These are phyloP conservation scores for Pangasius sanitwongsei DNA, from an alignment of 2,797 vertebrate species.

Conservation along the genomic window DNA sequence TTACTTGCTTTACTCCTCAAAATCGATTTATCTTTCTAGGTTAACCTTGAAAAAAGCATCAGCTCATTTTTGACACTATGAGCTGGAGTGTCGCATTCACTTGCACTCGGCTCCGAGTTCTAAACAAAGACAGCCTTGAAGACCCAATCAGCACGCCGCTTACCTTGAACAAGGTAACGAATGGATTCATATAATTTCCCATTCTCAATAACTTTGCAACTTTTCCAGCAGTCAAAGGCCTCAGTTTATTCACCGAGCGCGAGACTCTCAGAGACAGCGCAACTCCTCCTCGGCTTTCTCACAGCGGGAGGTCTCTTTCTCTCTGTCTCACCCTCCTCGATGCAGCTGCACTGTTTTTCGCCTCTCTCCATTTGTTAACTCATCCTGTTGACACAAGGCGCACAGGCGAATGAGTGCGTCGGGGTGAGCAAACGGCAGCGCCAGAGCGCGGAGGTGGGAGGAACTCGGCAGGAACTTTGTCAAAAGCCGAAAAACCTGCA, in stretches of 20 bases:
- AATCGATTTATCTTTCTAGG: background rate
- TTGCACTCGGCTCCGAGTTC: background rate
- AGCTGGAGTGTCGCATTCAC: background rate
- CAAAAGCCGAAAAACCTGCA: constrained; percentile 40
- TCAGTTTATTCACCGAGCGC: constrained; percentile 32
- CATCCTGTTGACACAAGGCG: constrained; percentile 52
- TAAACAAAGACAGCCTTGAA: constrained; percentile 33
- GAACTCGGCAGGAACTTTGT: constrained; percentile 49
- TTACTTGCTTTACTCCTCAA: background rate
- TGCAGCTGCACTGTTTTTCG: constrained; percentile 52
- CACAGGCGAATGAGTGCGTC: constrained; percentile 15
- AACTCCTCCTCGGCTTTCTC: constrained; percentile 32
- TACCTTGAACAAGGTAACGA: constrained; percentile 37
- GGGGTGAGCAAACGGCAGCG: constrained; percentile 3
- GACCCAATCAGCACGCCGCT: constrained; percentile 25
- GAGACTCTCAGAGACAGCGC: constrained; percentile 35
- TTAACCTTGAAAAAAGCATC: constrained; percentile 31
- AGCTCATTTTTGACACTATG: background rate
- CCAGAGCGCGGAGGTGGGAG: constrained; percentile 50
- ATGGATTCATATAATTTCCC: constrained; percentile 14
- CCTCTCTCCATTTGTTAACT: constrained; percentile 52
- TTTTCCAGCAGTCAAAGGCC: constrained; percentile 41
- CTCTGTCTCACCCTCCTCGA: constrained; percentile 33
- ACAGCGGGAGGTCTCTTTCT: constrained; percentile 45
- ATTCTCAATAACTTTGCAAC: constrained; percentile 39